Evolutionary conservation across 2,797 vertebrate species (phyloP), one percentile per base, ranked within the genome.

Genomic region (Sylvilagus floridanus): DNA sequence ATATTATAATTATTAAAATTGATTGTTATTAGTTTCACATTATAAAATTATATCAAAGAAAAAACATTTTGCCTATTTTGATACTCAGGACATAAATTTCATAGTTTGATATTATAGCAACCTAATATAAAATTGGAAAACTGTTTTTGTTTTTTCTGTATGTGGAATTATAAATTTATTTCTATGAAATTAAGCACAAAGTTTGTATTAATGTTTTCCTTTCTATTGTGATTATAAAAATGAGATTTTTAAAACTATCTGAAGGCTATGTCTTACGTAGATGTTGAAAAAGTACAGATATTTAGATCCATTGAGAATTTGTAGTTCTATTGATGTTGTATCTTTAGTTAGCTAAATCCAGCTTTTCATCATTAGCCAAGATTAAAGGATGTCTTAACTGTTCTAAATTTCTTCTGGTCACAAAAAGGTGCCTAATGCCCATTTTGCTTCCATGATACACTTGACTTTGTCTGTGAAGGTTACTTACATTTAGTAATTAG

Each of bases 401-500:
- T 83, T 89, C 11, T 66, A 8, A 92, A 37, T 6, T 76, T 66
- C 22, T 62, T 4, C 9, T 76, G 42, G 26, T 83, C 6, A 68
- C 22, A 14, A 73, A 83, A 52, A 42, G 10, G 68, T 63, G 2
- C 30, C 7, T 47, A 84, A 60, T 54, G 10, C 1, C 7, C 63
- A 14, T 8, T 21, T 71, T 68, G 42, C 14, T 26, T 30, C 0
- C 11, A 60, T 57, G 5, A 11, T 52, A 72, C 62, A 63, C n/a
- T 68, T 63, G 28, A 2, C 17, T 72, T 83, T 90, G 22, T 28
- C 42, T 28, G 1, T 42, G 60, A 84, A 90, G 63, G 22, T 90
- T 90, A 75, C 10, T 73, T 79, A 77, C 62, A 84, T n/a, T 89
- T 90, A 86, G 4, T 75, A 93, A 81, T 91, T 90, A 94, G 5